Percentiles rank a stretch among this genome's conserved stretches.
Evolutionary conservation across 2,888 invertebrate genomes (phyloP).

Genomic region (Sympetrum striolatum): DNA sequence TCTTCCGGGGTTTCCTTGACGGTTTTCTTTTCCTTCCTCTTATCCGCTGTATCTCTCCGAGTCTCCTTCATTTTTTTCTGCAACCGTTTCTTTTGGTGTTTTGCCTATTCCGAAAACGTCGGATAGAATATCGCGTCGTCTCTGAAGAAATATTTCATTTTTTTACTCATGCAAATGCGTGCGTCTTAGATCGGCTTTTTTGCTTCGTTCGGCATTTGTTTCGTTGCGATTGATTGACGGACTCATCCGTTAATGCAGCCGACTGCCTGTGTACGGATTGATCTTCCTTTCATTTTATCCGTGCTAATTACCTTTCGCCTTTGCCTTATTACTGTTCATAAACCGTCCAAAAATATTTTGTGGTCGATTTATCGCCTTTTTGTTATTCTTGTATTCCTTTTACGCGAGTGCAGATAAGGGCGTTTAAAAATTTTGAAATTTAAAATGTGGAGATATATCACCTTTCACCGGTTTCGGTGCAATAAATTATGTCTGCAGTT

Average conservation of each 20-base stretch:
- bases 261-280: too few species aligned
- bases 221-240: neutral
- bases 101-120: slow-evolving; percentile 21
- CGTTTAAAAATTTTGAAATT: neutral
- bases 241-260: neutral
- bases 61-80: slow-evolving; percentile 1
- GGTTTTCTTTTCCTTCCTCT: slow-evolving; percentile 8
- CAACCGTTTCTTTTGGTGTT: neutral
- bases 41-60: slow-evolving; percentile 1
- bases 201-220: neutral
- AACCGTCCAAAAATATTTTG: neutral
- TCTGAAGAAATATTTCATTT: neutral
- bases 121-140: slow-evolving; percentile 5
- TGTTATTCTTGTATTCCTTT: neutral
- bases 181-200: neutral
- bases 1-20: slow-evolving; percentile 4
- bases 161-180: neutral
- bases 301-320: neutral
- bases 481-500: neutral
- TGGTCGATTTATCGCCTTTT: neutral
- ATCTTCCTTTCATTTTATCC: neutral
- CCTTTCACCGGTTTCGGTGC: neutral
- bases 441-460: neutral
- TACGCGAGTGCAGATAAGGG: neutral
- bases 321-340: neutral